A percentile compares a stretch with the other conserved stretches of the same genome.
These are phyloP conservation scores for Drosophila imparisetae DNA, from an alignment of 2,888 invertebrate genomes.

Conservation along the genomic window DNA sequence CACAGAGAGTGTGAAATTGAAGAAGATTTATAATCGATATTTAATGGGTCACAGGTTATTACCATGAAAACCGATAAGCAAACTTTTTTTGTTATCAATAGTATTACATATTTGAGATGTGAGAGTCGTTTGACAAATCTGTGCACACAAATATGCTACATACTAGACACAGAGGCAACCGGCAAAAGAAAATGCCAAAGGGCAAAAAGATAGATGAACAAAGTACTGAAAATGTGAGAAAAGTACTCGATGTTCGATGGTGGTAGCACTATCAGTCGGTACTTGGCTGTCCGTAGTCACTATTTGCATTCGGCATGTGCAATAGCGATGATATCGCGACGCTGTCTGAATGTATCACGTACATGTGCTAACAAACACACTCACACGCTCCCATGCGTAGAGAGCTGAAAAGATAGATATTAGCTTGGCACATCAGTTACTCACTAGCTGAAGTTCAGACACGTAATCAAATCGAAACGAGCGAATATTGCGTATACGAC, in stretches of 20 bases:
- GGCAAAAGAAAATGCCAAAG: slow-evolving; percentile 39
- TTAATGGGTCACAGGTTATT: neutral
- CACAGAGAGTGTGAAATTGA: neutral
- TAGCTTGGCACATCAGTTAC: slow-evolving; percentile 37
- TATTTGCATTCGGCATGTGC: slow-evolving; percentile 58
- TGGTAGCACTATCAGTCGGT: neutral
- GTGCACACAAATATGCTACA: slow-evolving; percentile 35
- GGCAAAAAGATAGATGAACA: slow-evolving; percentile 43
- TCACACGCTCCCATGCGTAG: slow-evolving; percentile 19
- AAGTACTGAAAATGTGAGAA: slow-evolving; percentile 39
- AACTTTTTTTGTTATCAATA: neutral
- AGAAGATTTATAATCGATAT: neutral
- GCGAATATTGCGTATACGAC: slow-evolving; percentile 68
- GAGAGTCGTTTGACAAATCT: slow-evolving; percentile 14
- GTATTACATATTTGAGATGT: slow-evolving; percentile 13
- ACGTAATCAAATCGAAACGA: slow-evolving; percentile 50
- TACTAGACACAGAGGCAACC: slow-evolving; percentile 2
- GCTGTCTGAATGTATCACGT: slow-evolving; percentile 66
- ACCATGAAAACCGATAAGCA: neutral
- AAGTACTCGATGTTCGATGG: slow-evolving; percentile 24
- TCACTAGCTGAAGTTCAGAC: slow-evolving; percentile 44
- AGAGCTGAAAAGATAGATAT: slow-evolving; percentile 10
- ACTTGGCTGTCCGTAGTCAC: slow-evolving; percentile 11
- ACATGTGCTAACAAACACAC: slow-evolving; percentile 67
- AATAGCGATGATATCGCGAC: slow-evolving; percentile 57